A percentile compares a stretch with the other conserved stretches of the same genome.
phyloP scores from a whole-genome alignment of 2,113 vertebrate species.

The Bujurquina vittata region DNA sequence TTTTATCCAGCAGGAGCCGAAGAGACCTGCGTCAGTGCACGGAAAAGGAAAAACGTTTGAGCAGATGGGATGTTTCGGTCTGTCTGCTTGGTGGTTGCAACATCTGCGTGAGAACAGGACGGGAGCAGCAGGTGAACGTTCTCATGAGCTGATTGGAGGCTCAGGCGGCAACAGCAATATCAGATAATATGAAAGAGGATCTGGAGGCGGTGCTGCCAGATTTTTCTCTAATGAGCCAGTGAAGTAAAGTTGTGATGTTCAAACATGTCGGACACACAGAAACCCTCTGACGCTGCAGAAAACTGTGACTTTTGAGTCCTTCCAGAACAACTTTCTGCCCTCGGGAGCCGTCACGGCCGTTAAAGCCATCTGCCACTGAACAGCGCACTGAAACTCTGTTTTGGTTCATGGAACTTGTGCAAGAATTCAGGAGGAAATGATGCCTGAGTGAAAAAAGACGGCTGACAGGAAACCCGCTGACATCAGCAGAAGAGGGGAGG shows the following conservation, averaged over 20 bases:
- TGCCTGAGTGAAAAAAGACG: neutral
- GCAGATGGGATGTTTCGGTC: too few relatives aligned
- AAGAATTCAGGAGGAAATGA: neutral
- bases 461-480: neutral
- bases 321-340: too few relatives aligned
- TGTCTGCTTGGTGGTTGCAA: neutral
- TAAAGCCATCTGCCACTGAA: neutral
- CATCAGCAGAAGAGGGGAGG: neutral
- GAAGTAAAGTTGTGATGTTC: neutral
- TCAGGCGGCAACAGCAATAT: neutral
- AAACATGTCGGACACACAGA: neutral
- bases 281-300: too few relatives aligned
- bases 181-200: neutral
- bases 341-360: neutral
- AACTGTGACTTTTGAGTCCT: too few relatives aligned
- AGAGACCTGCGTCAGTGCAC: too few relatives aligned
- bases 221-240: neutral
- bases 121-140: neutral
- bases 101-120: conserved; percentile 2
- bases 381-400: too few relatives aligned
- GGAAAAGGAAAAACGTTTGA: too few relatives aligned
- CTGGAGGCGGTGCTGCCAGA: too few relatives aligned
- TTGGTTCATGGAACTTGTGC: neutral
- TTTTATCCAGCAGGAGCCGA: neutral
- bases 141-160: neutral